Evolutionary conservation across 2,888 invertebrate species (phyloP).

Genomic region (Caenorhabditis macrosperma): DNA sequence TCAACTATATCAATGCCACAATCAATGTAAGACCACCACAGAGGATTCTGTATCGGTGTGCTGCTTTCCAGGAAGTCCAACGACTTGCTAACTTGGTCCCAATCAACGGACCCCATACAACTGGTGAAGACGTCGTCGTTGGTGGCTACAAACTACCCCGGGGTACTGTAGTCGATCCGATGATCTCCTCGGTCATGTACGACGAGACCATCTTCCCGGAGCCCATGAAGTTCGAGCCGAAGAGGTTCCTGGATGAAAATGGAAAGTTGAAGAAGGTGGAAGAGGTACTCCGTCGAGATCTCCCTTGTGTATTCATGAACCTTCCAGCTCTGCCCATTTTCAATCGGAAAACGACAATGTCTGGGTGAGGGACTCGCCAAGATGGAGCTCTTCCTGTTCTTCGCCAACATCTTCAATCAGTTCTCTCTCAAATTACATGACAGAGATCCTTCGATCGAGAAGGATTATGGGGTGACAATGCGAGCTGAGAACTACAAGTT

Average conservation of each 20-base stretch:
- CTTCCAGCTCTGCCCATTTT: slow-evolving; percentile 57
- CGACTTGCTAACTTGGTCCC: slow-evolving; percentile 58
- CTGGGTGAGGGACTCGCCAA: slow-evolving; percentile 59
- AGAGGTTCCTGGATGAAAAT: slow-evolving; percentile 35
- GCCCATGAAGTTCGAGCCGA: slow-evolving; percentile 50
- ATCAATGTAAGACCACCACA: slow-evolving; percentile 54
- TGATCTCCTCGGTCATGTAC: slow-evolving; percentile 47
- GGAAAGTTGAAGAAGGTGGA: slow-evolving; percentile 53
- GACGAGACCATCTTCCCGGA: slow-evolving; percentile 54
- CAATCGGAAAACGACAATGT: slow-evolving; percentile 57
- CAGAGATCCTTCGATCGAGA: background rate
- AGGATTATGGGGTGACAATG: slow-evolving; percentile 24
- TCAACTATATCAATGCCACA: slow-evolving; percentile 52
- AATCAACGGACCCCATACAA: slow-evolving; percentile 35
- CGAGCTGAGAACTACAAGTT: slow-evolving; percentile 15
- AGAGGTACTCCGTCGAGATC: no score
- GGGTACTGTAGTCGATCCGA: slow-evolving; percentile 45
- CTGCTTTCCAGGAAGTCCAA: slow-evolving; percentile 56
- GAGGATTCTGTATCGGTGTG: no score
- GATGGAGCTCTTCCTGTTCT: slow-evolving; percentile 60
- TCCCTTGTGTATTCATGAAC: no score
- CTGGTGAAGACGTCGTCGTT: slow-evolving; percentile 14
- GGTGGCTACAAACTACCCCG: slow-evolving; percentile 26
- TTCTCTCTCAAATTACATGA: slow-evolving; percentile 16
- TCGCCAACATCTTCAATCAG: slow-evolving; percentile 56